phyloP scores from a whole-genome alignment of 2,113 vertebrate species.

The Dromaius novaehollandiae region DNA sequence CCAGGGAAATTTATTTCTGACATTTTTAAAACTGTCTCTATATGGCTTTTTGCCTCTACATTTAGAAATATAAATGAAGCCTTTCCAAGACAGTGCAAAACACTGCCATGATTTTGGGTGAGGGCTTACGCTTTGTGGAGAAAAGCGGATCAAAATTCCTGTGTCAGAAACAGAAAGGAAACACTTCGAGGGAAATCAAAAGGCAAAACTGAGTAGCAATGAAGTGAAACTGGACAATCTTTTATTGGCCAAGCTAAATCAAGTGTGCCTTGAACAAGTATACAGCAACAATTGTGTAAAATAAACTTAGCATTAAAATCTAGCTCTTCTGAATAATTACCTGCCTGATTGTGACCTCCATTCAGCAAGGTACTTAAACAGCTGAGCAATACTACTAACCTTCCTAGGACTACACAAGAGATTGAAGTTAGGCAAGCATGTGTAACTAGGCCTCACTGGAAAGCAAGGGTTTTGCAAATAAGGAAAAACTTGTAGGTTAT shows the following conservation, averaged over 20 bases:
- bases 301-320: constrained; percentile 9
- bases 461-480: not conserved
- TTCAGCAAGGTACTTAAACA: constrained; percentile 17
- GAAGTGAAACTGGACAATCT: constrained; percentile 5
- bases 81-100: not conserved
- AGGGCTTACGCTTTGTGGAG: not conserved
- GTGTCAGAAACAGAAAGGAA: not conserved
- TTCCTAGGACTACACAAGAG: not conserved
- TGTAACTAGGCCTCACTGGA: not conserved
- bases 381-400: constrained; percentile 22
- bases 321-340: constrained; percentile 54
- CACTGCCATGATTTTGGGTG: not conserved
- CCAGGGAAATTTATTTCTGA: constrained; percentile 23
- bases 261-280: not conserved
- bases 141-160: not conserved
- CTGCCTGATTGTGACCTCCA: constrained; percentile 1
- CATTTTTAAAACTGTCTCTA: not conserved
- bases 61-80: not conserved
- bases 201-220: not conserved
- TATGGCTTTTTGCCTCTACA: not conserved
- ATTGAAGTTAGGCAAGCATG: not conserved
- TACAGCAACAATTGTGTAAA: not conserved
- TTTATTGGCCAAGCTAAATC: constrained; percentile 5
- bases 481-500: not conserved
- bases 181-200: not conserved